phyloP scores from a whole-genome alignment of 2,797 vertebrate genomes.

The Melanotaenia boesemani region DNA sequence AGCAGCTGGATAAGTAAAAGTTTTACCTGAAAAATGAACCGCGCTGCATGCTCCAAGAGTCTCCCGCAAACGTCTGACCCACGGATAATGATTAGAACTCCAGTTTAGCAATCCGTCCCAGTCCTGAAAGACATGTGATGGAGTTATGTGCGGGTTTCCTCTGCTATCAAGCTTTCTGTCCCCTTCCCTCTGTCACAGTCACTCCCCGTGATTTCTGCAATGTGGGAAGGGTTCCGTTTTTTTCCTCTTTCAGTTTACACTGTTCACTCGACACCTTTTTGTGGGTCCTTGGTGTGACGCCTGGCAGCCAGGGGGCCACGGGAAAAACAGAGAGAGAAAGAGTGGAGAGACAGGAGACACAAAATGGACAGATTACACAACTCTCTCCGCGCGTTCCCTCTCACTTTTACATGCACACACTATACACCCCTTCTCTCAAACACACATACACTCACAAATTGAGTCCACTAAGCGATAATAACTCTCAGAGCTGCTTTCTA shows the following conservation, averaged over 20 bases:
- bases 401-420: conserved; percentile 37
- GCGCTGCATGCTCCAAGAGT: conserved; percentile 74
- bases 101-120: conserved; percentile 35
- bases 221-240: conserved; percentile 70
- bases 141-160: conserved; percentile 47
- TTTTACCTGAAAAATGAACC: conserved; percentile 81
- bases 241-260: conserved; percentile 40
- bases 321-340: conserved; percentile 10
- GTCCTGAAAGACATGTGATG: conserved; percentile 51
- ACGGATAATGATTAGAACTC: conserved; percentile 42
- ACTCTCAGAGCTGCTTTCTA: conserved; percentile 70
- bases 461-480: conserved; percentile 72
- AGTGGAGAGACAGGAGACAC: conserved; percentile 39
- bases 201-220: conserved; percentile 73
- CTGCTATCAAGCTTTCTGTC: conserved; percentile 48
- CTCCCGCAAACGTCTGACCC: conserved; percentile 30
- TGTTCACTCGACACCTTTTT: conserved; percentile 73
- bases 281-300: conserved; percentile 74
- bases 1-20: conserved; percentile 49
- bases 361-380: conserved; percentile 77
- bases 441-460: conserved; percentile 31
- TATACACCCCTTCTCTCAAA: conserved; percentile 19
- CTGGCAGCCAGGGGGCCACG: conserved; percentile 61
- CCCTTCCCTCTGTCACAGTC: conserved; percentile 75
- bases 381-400: conserved; percentile 28